Base-by-base conservation (phyloP, 2,797 vertebrate genomes). In the Eupleurogrammus muticus region DNA sequence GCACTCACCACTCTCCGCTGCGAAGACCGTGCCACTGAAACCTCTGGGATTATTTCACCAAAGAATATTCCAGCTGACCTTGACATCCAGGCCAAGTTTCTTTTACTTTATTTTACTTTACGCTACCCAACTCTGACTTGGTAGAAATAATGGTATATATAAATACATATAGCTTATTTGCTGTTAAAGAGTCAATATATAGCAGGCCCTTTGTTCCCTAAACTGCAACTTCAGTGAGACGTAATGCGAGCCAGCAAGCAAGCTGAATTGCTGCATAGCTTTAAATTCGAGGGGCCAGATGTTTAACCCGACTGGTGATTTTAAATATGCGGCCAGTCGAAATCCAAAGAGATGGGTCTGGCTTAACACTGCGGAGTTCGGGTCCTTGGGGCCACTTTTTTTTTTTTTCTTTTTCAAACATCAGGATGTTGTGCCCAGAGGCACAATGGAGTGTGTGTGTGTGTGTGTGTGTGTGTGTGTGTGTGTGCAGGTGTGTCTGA, bases 241-340 rank as follows among this genome's bases (percentile, higher is more conserved):
- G 36, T 67, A 70, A 81, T 62, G 58, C 9, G 20, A 85, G 58
- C 68, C 68, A 64, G 59, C 69, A 48, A 74, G 62, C 66, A 55
- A n/a, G 32, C 75, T 82, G 57, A 66, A n/a, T 69, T 75, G 65
- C 80, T 79, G 73, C 61, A 51, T 59, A 56, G 67, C 74, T 81
- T 75, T 61, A 80, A 86, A 82, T 81, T 38, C 74, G 47, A 78
- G 76, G 58, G 62, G 66, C 77, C 88, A 90, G 82, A 88, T 90
- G 89, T 90, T 89, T 70, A 81, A 90, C 84, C 80, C 79, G 79
- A 82, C 58, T 49, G 47, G 69, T 79, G 85, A 67, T 79, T 87
- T 86, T 90, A 87, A 85, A 89, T 89, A 87, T 86, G 72, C 52
- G 34, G 77, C 69, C 79, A 82, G 80, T 84, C 71, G 85, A 81